Percentiles rank a stretch among this genome's conserved stretches.
Evolutionary conservation across 2,888 invertebrate genomes (phyloP).

Genomic region (Orthosia cruda): DNA sequence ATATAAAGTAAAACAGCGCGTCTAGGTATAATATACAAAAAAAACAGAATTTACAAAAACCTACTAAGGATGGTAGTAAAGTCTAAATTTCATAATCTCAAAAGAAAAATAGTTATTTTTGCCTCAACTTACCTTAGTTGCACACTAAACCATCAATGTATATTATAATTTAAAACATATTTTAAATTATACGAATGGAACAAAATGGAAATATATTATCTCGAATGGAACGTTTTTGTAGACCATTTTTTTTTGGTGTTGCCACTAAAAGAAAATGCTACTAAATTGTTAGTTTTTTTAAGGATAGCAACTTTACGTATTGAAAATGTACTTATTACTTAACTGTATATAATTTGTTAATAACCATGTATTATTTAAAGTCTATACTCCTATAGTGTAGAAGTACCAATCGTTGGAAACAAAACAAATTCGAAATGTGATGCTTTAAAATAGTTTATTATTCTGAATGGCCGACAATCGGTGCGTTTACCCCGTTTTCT

Average conservation of each 20-base stretch:
- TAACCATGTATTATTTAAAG: constrained; percentile 46
- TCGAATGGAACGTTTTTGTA: constrained; percentile 24
- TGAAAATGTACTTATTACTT: constrained; percentile 68
- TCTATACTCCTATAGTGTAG: constrained; percentile 50
- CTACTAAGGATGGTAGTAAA: background rate
- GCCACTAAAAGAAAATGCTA: constrained; percentile 50
- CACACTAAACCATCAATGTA: background rate
- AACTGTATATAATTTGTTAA: constrained; percentile 56
- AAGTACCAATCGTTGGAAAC: constrained; percentile 21
- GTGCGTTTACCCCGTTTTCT: constrained; percentile 31
- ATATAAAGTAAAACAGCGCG: background rate
- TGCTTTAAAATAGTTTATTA: constrained; percentile 56
- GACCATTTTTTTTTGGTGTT: constrained; percentile 40
- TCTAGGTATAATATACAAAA: background rate
- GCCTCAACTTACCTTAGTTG: background rate
- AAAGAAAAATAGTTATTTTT: background rate
- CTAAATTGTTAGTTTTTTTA: constrained; percentile 49
- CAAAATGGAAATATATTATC: too few relatives aligned
- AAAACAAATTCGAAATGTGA: constrained; percentile 28
- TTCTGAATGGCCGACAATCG: constrained; percentile 18
- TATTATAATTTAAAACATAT: background rate
- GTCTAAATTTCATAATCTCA: background rate
- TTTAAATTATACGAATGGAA: background rate
- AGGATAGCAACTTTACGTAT: constrained; percentile 56
- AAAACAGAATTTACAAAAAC: background rate